These are phyloP conservation scores for Pollenia angustigena DNA, from an alignment of 2,888 invertebrate species.

Conservation along the genomic window DNA sequence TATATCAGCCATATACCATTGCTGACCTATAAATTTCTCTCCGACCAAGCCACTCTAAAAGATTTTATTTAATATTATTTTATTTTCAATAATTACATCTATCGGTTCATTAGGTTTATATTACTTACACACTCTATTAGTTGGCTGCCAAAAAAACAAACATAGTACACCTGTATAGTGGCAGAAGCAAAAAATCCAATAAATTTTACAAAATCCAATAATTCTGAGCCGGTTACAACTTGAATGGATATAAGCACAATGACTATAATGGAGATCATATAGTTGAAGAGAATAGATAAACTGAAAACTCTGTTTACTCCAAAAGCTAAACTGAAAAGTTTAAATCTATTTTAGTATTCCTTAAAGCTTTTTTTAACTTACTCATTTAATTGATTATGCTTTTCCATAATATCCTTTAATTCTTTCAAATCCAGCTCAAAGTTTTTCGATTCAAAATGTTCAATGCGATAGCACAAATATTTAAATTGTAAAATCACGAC, in stretches of 20 bases:
- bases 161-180: slow-evolving; percentile 74
- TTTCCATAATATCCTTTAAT: slow-evolving; percentile 67
- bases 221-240: slow-evolving; percentile 72
- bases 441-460: slow-evolving; percentile 66
- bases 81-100: background rate
- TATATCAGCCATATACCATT: slow-evolving; percentile 74
- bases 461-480: slow-evolving; percentile 72
- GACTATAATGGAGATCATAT: slow-evolving; percentile 70
- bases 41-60: slow-evolving; percentile 73
- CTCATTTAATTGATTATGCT: slow-evolving; percentile 74
- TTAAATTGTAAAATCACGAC: slow-evolving; percentile 75
- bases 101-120: background rate
- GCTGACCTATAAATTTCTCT: slow-evolving; percentile 74
- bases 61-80: background rate
- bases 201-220: slow-evolving; percentile 74
- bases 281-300: slow-evolving; percentile 74
- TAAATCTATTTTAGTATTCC: background rate
- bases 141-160: slow-evolving; percentile 74
- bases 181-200: slow-evolving; percentile 73
- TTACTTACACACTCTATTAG: slow-evolving; percentile 73
- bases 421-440: slow-evolving; percentile 71
- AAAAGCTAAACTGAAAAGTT: slow-evolving; percentile 64
- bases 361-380: slow-evolving; percentile 51
- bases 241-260: slow-evolving; percentile 76
- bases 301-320: slow-evolving; percentile 74